Evolutionary conservation across 92 coral and sea anemone species (phyloP), one percentile per base, ranked within the genome.

Genomic region (Porites cylindrica): DNA sequence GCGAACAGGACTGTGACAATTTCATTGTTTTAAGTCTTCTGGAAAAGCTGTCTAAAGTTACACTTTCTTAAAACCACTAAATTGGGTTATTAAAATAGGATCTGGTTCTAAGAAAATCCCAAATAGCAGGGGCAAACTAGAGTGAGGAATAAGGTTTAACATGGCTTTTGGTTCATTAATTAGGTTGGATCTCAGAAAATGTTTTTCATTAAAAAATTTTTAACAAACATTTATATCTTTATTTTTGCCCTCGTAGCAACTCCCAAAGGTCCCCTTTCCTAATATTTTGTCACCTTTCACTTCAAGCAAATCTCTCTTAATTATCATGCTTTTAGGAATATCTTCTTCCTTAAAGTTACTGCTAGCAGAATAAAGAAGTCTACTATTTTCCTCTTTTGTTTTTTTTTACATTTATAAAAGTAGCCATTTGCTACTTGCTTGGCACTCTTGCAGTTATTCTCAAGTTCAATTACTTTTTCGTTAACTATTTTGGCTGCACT

Each of bases 361-460:
- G 10, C 70, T 59, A 2, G 4, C 13, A 78, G 82, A 4, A 78
- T 6, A 29, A 24, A 78, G 70, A 78, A 78, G 82, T 78, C 11
- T 62, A 1, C 24, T 60, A 13, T 66, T 53, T 52, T 58, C 23
- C 61, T 60, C 82, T 71, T 9, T 78, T 13, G 82, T 66, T 70
- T 60, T 72, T 60, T 72, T 61, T 14, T 83, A 81, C 80, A 73
- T 13, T 83, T 72, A 18, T 72, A 61, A 70, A 81, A 81, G 50
- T 81, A 81, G 17, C 85, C 85, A 81, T 81, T 81, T 81, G 85
- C 85, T 21, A 79, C 32, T 21, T 62, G 32, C 54, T 79, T 81
- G 51, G 76, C 47, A 23, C 72, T 56, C 21, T 73, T 61, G 56
- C 60, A n/a, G 17, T 66, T 20, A 13, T 51, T 67, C 51, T 68